A percentile compares a stretch with the other conserved stretches of the same genome.
Evolutionary conservation across 2,888 invertebrate species (phyloP).

Genomic region (Trisateles emortualis): DNA sequence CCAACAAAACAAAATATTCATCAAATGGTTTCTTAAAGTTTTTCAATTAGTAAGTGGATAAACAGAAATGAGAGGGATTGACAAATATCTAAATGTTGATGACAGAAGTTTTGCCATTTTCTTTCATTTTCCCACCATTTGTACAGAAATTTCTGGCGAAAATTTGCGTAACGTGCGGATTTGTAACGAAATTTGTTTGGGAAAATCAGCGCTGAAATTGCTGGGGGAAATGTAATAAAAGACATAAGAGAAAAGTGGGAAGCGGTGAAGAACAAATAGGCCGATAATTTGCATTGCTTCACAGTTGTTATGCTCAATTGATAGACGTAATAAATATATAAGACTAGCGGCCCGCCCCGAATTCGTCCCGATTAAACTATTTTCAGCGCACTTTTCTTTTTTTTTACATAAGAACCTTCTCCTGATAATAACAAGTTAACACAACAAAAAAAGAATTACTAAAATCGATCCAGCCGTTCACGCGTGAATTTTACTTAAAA

Average conservation of each 20-base stretch:
- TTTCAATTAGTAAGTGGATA: conserved; percentile 48
- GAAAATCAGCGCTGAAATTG: conserved; percentile 12
- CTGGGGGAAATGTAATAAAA: conserved; percentile 11
- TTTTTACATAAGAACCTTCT: too few relatives aligned
- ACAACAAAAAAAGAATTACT: too few relatives aligned
- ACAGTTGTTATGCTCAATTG: not conserved
- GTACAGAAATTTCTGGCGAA: conserved; percentile 6
- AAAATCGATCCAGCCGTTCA: too few relatives aligned
- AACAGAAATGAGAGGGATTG: conserved; percentile 25
- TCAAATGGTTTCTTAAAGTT: conserved; percentile 36
- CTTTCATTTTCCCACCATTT: conserved; percentile 8
- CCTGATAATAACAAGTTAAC: too few relatives aligned
- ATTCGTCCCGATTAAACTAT: too few relatives aligned
- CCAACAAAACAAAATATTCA: not conserved
- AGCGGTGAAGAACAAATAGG: not conserved
- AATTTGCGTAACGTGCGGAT: conserved; percentile 16
- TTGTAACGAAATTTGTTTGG: conserved; percentile 18
- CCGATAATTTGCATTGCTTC: not conserved
- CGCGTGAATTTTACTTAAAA: too few relatives aligned
- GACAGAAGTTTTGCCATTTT: conserved; percentile 15
- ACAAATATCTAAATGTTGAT: conserved; percentile 15
- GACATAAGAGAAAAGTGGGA: conserved; percentile 1
- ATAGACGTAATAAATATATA: too few relatives aligned
- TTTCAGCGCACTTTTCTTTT: too few relatives aligned
- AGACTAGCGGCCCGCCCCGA: too few relatives aligned